Evolutionary conservation across 2,113 vertebrate genomes (phyloP), one percentile per base, ranked within the genome.

Genomic region (Menidia beryllina): DNA sequence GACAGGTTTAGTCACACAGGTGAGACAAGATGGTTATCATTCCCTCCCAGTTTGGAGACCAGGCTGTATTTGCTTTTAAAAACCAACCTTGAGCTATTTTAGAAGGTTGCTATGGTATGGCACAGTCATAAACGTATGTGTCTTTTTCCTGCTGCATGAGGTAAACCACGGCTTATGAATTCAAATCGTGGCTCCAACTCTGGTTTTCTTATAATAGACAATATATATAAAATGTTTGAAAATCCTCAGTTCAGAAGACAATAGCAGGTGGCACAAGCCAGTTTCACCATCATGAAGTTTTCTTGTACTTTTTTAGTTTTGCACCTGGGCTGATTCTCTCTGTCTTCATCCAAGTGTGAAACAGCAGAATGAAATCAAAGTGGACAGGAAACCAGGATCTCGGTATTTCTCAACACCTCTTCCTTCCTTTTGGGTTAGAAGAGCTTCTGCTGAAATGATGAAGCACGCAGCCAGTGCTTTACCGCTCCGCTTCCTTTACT

Each of bases 401-500:
- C 17, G 1, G 25, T 34, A 11, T 43, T 53, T 41, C 12, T 10
- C 24, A 41, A 15, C 5, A 3, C 13, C 36, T 30, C 13, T 14
- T 7, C 9, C 39, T 36, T 11, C 12, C n/a, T 24, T 41, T 24
- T 4, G 19, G 21, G 17, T 30, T 25, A 14, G 41, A 36, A 24
- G 36, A 51, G 27, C 38, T 59, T 59, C 38, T 30, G 21, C 17
- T 47, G 4, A 23, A 21, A 50, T 48, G 14, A 51, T 15, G 0
- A n/a, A 19, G 14, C 27, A 39, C 50, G 8, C 55, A 4, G 67
- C 12, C 55, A n/a, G 6, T 19, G 26, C 27, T 24, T 26, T 60
- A 51, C 39, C 15, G 20, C 19, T 65, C 52, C 17, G 9, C 54
- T 61, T 43, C 20, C 17, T 49, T 60, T 66, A 15, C 48, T 34